Evolutionary conservation across 2,113 vertebrate genomes (phyloP).

Genomic region (Poeciliopsis turrubarensis): DNA sequence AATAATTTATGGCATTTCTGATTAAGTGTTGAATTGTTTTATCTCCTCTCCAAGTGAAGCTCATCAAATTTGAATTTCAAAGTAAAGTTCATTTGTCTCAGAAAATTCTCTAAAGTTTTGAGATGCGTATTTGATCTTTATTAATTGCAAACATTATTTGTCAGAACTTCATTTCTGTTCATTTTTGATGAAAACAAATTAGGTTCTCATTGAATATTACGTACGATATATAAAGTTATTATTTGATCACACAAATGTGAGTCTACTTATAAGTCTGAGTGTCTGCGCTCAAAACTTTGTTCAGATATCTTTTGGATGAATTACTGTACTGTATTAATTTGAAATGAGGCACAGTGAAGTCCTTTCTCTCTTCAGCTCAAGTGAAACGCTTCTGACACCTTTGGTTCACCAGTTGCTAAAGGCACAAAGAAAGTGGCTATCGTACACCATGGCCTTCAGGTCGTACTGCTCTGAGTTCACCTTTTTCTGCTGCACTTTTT

Average conservation of each 20-base stretch:
- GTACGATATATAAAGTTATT: too few relatives aligned
- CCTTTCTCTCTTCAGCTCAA: not conserved
- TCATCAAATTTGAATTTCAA: not conserved
- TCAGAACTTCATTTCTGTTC: not conserved
- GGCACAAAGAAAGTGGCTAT: not conserved
- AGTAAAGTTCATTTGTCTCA: not conserved
- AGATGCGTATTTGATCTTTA: not conserved
- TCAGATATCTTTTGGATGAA: not conserved
- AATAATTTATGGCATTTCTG: too few relatives aligned
- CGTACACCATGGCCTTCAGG: too few relatives aligned
- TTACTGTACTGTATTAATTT: not conserved
- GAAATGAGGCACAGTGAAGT: not conserved
- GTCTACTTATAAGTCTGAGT: not conserved
- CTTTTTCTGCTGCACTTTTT: not conserved
- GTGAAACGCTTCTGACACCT: not conserved
- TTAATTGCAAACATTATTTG: not conserved
- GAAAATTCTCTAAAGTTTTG: not conserved
- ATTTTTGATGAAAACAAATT: not conserved
- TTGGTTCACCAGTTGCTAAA: not conserved
- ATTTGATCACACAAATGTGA: not conserved
- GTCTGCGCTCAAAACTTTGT: not conserved
- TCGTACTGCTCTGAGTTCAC: not conserved
- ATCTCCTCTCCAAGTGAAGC: too few relatives aligned
- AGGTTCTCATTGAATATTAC: not conserved
- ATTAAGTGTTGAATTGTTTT: too few relatives aligned